These are phyloP conservation scores for Carollia perspicillata DNA, from an alignment of 2,113 vertebrate species.

Conservation along the genomic window DNA sequence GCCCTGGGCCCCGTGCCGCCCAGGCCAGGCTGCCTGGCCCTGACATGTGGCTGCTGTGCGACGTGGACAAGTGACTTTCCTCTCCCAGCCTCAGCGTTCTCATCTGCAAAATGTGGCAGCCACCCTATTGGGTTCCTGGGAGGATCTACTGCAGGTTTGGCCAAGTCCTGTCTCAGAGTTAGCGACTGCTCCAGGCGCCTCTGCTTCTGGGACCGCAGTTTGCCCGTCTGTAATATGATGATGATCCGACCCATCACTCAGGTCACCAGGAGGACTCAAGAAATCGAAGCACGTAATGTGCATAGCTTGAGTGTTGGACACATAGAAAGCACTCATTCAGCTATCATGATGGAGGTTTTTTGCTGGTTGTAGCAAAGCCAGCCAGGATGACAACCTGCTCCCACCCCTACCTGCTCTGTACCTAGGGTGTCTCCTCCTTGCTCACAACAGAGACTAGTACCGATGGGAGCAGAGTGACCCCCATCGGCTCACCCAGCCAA, in stretches of 20 bases:
- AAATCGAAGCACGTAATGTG: fast-evolving
- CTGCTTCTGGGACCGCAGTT: background rate
- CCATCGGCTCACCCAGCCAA: background rate
- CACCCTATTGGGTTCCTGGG: background rate
- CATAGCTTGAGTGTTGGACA: fast-evolving
- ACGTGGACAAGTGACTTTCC: background rate
- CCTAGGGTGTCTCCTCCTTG: background rate
- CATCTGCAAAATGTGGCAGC: background rate
- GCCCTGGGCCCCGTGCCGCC: fast-evolving
- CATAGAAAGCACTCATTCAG: background rate
- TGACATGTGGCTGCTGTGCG: no score
- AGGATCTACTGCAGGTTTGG: background rate
- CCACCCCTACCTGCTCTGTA: background rate
- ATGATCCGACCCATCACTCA: background rate
- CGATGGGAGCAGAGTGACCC: background rate
- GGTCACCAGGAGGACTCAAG: background rate
- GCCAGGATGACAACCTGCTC: background rate
- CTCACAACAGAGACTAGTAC: background rate
- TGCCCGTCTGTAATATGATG: background rate
- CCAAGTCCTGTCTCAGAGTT: background rate
- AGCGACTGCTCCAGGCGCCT: background rate
- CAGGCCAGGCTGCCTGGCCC: background rate
- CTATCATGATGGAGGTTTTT: fast-evolving
- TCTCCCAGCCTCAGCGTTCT: background rate
- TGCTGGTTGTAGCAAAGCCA: background rate